Evolutionary conservation across 2,888 invertebrate species (phyloP).

Genomic region (Chelonus formosanus): DNA sequence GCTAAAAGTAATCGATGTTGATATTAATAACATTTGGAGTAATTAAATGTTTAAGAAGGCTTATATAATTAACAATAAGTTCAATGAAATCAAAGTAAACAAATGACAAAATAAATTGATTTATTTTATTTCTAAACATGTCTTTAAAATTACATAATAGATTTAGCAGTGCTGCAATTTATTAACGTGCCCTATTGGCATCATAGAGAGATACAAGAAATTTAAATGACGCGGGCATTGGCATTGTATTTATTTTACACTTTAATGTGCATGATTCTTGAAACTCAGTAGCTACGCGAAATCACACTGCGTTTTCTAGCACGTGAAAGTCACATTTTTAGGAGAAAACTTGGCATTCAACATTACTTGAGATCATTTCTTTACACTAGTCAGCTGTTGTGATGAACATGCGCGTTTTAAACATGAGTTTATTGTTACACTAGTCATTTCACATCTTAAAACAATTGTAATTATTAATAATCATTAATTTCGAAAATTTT

Average conservation of each 20-base stretch:
- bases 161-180: background rate
- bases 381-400: slow-evolving; percentile 21
- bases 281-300: slow-evolving; percentile 7
- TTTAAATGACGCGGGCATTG: slow-evolving; percentile 20
- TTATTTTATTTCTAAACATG: background rate
- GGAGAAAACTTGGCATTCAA: slow-evolving; percentile 20
- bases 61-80: too few relatives aligned
- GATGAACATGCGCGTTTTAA: background rate
- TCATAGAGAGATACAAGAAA: background rate
- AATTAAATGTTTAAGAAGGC: too few relatives aligned
- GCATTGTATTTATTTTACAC: slow-evolving; percentile 6
- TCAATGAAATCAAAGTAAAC: too few relatives aligned
- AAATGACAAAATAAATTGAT: background rate
- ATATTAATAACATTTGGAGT: too few relatives aligned
- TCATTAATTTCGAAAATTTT: too few relatives aligned
- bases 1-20: too few relatives aligned
- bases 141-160: background rate
- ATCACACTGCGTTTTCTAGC: slow-evolving; percentile 9
- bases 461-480: background rate
- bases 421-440: background rate
- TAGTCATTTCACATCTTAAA: slow-evolving; percentile 4
- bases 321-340: slow-evolving; percentile 28
- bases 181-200: too few relatives aligned
- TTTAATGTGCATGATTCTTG: background rate
- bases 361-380: slow-evolving; percentile 6